Conservation (phyloP, 2,888 invertebrate species). For the Lycocerus yunnanus region DNA sequence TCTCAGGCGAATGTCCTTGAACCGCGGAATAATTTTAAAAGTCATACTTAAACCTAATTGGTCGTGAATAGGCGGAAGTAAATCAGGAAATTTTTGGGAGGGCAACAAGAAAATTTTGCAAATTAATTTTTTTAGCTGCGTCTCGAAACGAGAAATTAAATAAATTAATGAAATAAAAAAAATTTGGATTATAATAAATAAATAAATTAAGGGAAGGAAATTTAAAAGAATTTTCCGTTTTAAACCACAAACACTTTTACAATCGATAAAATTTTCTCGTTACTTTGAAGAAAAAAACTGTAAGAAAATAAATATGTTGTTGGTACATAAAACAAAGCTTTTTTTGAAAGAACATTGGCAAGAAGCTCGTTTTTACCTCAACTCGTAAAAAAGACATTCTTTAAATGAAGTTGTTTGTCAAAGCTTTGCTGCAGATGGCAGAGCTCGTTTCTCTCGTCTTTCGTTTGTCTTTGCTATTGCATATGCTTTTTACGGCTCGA, state of each 20-base stretch:
- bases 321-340: constrained; percentile 1
- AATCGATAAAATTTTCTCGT: not conserved
- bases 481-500: constrained; percentile 8
- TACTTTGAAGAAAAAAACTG: not conserved
- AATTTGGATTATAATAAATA: not conserved
- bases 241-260: not conserved
- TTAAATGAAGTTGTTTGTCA: constrained; percentile 11
- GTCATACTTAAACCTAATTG: too few species aligned
- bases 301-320: constrained; percentile 7
- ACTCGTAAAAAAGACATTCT: constrained; percentile 12
- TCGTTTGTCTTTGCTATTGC: constrained; percentile 9
- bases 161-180: not conserved
- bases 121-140: too few species aligned
- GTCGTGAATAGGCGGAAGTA: too few species aligned
- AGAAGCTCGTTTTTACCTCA: constrained; percentile 7
- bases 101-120: too few species aligned
- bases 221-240: not conserved
- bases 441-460: constrained; percentile 8
- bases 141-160: too few species aligned
- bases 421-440: constrained; percentile 11
- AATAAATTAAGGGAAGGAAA: not conserved
- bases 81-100: too few species aligned
- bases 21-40: too few species aligned
- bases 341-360: constrained; percentile 1
- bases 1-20: too few species aligned